Base-by-base conservation (phyloP, 1,140 invertebrate species). In the Hyles euphorbiae region DNA sequence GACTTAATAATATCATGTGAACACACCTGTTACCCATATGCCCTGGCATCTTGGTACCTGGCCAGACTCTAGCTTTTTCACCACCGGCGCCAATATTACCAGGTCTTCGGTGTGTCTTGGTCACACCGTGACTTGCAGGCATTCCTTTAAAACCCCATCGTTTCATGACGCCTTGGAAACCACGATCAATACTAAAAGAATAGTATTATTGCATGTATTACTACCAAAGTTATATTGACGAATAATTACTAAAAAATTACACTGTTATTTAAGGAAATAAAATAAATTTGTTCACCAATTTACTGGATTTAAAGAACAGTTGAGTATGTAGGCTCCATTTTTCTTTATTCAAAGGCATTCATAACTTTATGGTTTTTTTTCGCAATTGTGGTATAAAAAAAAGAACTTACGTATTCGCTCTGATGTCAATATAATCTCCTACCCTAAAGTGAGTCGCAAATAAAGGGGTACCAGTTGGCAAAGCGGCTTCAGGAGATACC, bases 141-240 rank as follows among this genome's bases (percentile, higher is more conserved):
- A 96, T 94, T 59, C 98, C 98, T 80, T 96, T 95, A 77, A 99
- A 98, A 46, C 97, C 97, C 93, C 97, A 98, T 34, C 98, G 91
- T 90, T 97, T 98, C 90, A 99, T 95, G 0, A 99, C 98, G 54
- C 99, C 98, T 93, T 99, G 98, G 80, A 99, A 99, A n/a, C 98
- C 98, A 78, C 95, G 92, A 78, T 97, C 94, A 48, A 97, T 93
- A 3, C 96, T 97, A 73, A 44, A 90, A 83, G 65, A 56, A 60
- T 65, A 52, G 63, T 49, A 55, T 32, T 45, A 36, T 22, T 22
- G 22, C 22, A 22, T 22, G 22, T 22, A 22, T 22, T 22, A 22
- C 2, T 22, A 22, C 2, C 22, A 22, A 22, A 22, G 22, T 22
- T 1, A 22, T 22, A 22, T 22, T 22, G 22, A 2, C n/a, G 22